Base-by-base conservation (phyloP, 2,888 invertebrate genomes). In the Hyppa rectilinea region DNA sequence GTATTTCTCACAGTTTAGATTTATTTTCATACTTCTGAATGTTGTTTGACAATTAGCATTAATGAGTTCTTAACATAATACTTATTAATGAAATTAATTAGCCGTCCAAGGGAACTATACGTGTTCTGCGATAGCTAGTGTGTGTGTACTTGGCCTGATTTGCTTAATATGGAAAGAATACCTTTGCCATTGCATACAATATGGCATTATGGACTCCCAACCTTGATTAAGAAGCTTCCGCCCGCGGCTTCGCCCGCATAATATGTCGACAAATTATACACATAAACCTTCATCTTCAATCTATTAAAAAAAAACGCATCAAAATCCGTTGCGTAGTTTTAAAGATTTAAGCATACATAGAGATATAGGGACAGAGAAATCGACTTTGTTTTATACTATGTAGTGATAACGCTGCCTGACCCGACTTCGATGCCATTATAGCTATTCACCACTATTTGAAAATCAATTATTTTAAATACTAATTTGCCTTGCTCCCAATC, bases 81-180 rank as follows among this genome's bases (percentile, higher is more conserved):
- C 26, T 34, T 45, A n/a, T n/a, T n/a, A n/a, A n/a, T n/a, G n/a
- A n/a, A n/a, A n/a, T n/a, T 65, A 62, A 65, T 61, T 36, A n/a
- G 7, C 36, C 2, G 36, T 36, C 36, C 62, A 47, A 62, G 45
- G 29, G 12, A 47, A 29, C 36, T 29, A 2, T 2, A n/a, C 5
- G 36, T 12, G 7, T 47, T n/a, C n/a, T n/a, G n/a, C n/a, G n/a
- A n/a, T n/a, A 29, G 17, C 7, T 47, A 36, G 17, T 47, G 23
- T 38, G n/a, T 29, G 49, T 58, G 14, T 34, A 34, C 29, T 63
- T 63, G 63, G 7, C 65, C 47, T 5, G 9, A n/a, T 66, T 63
- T 47, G 7, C 23, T 36, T 47, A 29, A 61, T 36, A 47, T 23
- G n/a, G 36, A 2, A 36, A 47, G 38, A 23, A 31, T 68, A 47